Evolutionary conservation across 2,888 invertebrate genomes (phyloP).

Genomic region (Mimumesa dahlbomi): DNA sequence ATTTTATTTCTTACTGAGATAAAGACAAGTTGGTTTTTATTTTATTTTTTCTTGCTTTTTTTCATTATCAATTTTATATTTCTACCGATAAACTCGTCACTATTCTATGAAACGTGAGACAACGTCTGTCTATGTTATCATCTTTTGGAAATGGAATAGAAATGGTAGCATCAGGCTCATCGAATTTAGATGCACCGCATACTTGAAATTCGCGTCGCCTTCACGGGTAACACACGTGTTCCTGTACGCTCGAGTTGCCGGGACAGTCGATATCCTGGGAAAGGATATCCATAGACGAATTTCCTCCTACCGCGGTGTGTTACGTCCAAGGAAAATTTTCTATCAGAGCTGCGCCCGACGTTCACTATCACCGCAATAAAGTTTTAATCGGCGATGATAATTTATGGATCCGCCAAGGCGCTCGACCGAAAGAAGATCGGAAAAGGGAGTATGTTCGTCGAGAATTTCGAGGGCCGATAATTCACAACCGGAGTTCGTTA

Average conservation of each 20-base stretch:
- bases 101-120: no score
- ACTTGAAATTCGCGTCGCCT: no score
- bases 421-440: slow-evolving; percentile 55
- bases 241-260: neutral
- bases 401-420: slow-evolving; percentile 51
- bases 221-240: no score
- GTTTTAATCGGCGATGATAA: slow-evolving; percentile 63
- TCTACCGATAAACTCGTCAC: no score
- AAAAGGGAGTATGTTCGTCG: slow-evolving; percentile 46
- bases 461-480: slow-evolving; percentile 61
- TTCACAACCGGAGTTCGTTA: slow-evolving; percentile 61
- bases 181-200: no score
- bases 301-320: neutral
- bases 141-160: no score
- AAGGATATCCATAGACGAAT: neutral
- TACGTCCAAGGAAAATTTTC: slow-evolving; percentile 42
- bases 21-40: no score
- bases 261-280: neutral
- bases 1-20: no score
- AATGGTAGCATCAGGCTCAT: no score
- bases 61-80: no score
- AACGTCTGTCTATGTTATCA: no score
- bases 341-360: slow-evolving; percentile 44
- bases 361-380: slow-evolving; percentile 56
- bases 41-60: no score